phyloP scores from a whole-genome alignment of 2,113 vertebrate species.

The Oncorhynchus nerka region DNA sequence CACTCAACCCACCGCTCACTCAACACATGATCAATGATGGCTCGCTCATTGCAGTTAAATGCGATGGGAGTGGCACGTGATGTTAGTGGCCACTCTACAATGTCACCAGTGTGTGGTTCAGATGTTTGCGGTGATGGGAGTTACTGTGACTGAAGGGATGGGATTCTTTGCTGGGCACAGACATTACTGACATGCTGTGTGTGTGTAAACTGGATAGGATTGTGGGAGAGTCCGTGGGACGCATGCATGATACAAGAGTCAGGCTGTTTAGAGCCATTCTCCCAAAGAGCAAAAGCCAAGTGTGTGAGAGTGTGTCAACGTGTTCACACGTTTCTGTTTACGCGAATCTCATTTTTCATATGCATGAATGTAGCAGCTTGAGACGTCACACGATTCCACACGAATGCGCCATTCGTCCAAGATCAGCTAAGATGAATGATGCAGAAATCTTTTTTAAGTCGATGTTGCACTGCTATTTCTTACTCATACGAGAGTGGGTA shows the following conservation, averaged over 20 bases:
- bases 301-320: background rate
- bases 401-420: too few species aligned
- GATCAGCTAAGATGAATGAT: too few species aligned
- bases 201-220: background rate
- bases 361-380: too few species aligned
- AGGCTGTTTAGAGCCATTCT: background rate
- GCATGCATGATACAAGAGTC: background rate
- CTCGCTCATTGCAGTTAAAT: too few species aligned
- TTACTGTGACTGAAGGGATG: slow-evolving; percentile 8
- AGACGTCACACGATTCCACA: background rate
- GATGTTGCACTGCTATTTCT: too few species aligned
- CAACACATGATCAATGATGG: too few species aligned
- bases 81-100: slow-evolving; percentile 10
- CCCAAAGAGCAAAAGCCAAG: slow-evolving; percentile 5
- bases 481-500: too few species aligned
- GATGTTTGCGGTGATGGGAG: slow-evolving; percentile 26
- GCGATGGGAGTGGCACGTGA: too few species aligned
- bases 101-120: slow-evolving; percentile 40
- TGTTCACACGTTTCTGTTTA: background rate
- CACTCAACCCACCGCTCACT: too few species aligned
- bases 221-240: background rate
- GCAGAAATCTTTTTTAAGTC: too few species aligned
- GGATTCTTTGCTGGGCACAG: slow-evolving; percentile 15
- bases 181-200: slow-evolving; percentile 2
- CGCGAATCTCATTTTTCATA: background rate